Percentiles rank a stretch among this genome's conserved stretches.
Evolutionary conservation across 2,888 invertebrate genomes (phyloP).

Genomic region (Dicycla oo): DNA sequence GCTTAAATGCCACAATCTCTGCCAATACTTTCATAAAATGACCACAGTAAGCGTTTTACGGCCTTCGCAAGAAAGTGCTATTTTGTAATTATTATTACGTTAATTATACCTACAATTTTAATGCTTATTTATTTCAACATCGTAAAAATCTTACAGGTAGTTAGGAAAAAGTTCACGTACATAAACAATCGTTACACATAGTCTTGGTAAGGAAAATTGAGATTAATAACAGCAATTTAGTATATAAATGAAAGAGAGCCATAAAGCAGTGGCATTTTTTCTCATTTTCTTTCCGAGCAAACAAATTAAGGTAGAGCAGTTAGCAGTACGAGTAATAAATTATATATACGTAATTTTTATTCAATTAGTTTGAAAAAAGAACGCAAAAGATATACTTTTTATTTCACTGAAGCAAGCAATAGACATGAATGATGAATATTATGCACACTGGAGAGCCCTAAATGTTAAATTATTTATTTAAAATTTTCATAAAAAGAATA

Average conservation of each 20-base stretch:
- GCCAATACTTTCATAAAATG: conserved; percentile 17
- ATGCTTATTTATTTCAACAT: not conserved
- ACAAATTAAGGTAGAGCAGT: conserved; percentile 35
- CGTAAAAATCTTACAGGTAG: not conserved
- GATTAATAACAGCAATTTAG: conserved; percentile 62
- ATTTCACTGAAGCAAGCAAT: too few relatives aligned
- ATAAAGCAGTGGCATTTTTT: conserved; percentile 54
- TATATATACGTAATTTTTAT: not conserved
- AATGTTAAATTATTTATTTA: conserved; percentile 13
- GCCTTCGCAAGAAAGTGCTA: conserved; percentile 22
- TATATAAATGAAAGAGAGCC: conserved; percentile 45
- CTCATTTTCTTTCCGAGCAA: conserved; percentile 41
- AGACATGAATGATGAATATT: too few relatives aligned
- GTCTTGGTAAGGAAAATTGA: conserved; percentile 49
- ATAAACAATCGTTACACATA: conserved; percentile 43
- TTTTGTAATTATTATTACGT: conserved; percentile 11
- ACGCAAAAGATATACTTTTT: not conserved
- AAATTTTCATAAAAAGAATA: conserved; percentile 29
- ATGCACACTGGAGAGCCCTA: too few relatives aligned
- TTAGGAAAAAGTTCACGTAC: conserved; percentile 48
- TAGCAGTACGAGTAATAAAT: conserved; percentile 37
- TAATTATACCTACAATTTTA: not conserved
- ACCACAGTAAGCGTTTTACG: conserved; percentile 1
- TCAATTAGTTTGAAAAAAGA: not conserved
- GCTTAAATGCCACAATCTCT: conserved; percentile 13